phyloP scores from a whole-genome alignment of 2,113 vertebrate species.

The Hemiprocne comata region DNA sequence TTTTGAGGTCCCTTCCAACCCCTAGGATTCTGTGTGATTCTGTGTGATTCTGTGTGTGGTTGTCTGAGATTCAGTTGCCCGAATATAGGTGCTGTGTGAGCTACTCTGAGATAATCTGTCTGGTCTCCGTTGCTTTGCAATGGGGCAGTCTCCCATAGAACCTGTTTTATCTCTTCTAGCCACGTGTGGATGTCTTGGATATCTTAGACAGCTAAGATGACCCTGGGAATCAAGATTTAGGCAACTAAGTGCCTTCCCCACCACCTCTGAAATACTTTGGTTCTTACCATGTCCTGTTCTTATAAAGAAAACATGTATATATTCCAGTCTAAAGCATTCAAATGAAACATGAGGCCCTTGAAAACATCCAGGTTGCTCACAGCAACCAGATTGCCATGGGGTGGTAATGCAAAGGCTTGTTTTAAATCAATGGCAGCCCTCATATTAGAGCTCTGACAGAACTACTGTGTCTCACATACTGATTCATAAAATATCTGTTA shows the following conservation, averaged over 20 bases:
- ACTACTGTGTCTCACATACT: too few species aligned
- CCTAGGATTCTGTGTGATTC: too few species aligned
- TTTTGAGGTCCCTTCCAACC: too few species aligned
- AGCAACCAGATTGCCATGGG: not conserved
- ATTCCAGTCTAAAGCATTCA: not conserved
- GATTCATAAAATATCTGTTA: not conserved
- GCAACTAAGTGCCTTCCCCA: not conserved
- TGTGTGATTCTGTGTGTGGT: too few species aligned
- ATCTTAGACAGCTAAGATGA: not conserved
- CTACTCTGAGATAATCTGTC: not conserved
- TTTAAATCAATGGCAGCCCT: not conserved
- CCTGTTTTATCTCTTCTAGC: not conserved
- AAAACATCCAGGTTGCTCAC: not conserved
- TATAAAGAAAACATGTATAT: not conserved
- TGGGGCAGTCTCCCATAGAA: not conserved
- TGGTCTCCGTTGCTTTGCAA: not conserved
- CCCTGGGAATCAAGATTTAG: not conserved
- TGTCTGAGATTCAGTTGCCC: not conserved
- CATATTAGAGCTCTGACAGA: not conserved
- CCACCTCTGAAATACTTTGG: not conserved
- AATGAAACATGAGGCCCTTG: not conserved
- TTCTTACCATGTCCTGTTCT: not conserved
- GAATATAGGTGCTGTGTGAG: not conserved
- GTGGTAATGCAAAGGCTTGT: not conserved
- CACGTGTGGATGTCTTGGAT: not conserved